Percentiles rank a stretch among this genome's conserved stretches.
Conservation (phyloP, 2,888 invertebrate genomes). For the Drosophila paranaensis region DNA sequence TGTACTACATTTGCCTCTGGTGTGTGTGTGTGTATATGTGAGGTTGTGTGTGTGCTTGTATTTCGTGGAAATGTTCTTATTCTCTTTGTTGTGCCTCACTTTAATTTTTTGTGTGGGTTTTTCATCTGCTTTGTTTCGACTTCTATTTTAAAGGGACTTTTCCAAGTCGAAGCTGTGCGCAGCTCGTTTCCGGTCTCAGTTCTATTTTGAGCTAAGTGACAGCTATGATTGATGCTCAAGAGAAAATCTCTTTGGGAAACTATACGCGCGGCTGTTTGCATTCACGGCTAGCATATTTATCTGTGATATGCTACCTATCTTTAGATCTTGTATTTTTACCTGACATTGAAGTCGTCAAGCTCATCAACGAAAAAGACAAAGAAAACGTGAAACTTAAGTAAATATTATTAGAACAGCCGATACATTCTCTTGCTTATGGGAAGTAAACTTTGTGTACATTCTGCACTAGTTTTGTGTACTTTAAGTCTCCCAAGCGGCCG, state of each 20-base stretch:
- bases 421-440: no score
- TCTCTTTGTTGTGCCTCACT: conserved; percentile 21
- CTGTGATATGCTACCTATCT: no score
- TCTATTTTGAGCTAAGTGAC: neutral
- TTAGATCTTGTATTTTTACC: no score
- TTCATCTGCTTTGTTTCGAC: conserved; percentile 5
- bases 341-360: no score
- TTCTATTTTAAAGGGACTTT: conserved; percentile 1
- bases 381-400: no score
- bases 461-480: no score
- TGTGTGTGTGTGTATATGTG: conserved; percentile 4
- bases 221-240: conserved; percentile 3
- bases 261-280: neutral
- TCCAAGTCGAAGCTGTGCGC: neutral
- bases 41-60: neutral
- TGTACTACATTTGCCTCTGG: conserved; percentile 40
- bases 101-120: conserved; percentile 7
- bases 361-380: no score
- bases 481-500: no score
- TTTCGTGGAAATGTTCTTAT: conserved; percentile 21
- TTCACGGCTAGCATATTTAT: neutral
- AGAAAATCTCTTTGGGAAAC: neutral
- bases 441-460: no score
- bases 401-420: no score
- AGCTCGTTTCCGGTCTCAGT: neutral